phyloP scores from a whole-genome alignment of 1,140 invertebrate species.

The Anoplophora glabripennis region DNA sequence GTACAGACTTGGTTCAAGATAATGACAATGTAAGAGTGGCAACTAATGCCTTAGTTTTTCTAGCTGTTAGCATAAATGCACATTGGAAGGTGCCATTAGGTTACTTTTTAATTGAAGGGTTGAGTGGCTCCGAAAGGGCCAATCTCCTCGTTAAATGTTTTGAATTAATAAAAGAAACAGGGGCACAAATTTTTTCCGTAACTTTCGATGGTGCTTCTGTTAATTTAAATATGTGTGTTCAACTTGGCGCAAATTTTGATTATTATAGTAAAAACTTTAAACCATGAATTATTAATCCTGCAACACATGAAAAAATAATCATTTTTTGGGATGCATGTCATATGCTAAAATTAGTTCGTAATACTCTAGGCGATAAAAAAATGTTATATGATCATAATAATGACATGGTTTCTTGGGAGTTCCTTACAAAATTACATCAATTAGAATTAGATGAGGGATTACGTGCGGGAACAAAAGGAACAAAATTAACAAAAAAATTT shows the following conservation, averaged over 20 bases:
- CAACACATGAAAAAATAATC: slow-evolving; percentile 14
- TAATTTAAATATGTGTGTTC: slow-evolving; percentile 24
- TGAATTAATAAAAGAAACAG: no score
- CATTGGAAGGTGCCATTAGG: no score
- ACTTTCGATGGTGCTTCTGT: neutral
- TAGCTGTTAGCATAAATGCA: no score
- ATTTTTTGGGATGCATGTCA: slow-evolving; percentile 21
- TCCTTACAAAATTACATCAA: slow-evolving; percentile 12
- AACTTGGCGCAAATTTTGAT: slow-evolving; percentile 25
- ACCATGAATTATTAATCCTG: slow-evolving; percentile 24
- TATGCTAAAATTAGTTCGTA: slow-evolving; percentile 23
- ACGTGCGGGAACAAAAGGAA: neutral
- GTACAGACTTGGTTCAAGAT: no score
- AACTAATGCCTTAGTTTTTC: no score
- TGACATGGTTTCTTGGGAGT: slow-evolving; percentile 10
- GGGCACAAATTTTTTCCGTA: no score
- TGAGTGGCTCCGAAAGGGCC: no score
- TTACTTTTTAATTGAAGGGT: no score
- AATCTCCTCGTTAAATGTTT: no score
- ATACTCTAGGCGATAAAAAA: slow-evolving; percentile 15
- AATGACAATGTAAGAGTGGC: no score
- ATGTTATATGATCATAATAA: slow-evolving; percentile 5
- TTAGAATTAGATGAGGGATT: neutral
- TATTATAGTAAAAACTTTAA: slow-evolving; percentile 14
- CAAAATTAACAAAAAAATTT: neutral